Base-by-base conservation (phyloP, 2,113 vertebrate genomes). In the Oreochromis tanganicae region DNA sequence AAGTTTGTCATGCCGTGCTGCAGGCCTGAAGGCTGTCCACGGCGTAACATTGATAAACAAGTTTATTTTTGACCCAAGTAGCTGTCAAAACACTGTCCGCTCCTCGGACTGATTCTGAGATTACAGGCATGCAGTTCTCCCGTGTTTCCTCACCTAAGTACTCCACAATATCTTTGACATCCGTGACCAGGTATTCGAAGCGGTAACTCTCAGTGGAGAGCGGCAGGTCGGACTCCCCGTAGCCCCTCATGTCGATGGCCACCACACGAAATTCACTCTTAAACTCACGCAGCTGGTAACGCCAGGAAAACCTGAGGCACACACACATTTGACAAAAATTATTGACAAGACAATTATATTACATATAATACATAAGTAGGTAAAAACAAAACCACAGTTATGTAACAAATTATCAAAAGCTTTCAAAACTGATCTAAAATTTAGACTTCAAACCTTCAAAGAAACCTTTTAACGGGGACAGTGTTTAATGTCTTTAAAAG, bases 241-340 rank as follows among this genome's bases (percentile, higher is more conserved):
- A 99, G 84, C 98, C 98, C 91, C 98, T 97, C 96, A 99, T 97
- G 95, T 99, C 98, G 90, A 99, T 92, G 6, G 98, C 98, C 87
- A 99, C 98, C 92, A 99, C 98, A 82, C 99, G 97, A 94, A 98
- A 99, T 91, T 99, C 98, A 73, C 97, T 99, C 96, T 99, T 99
- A 91, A 99, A 99, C 96, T 99, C 99, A 5, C 98, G 97, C 87
- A 99, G 91, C 21, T 99, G 99, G 96, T 99, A 97, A 57, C 99
- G 98, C 99, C 99, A 99, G 19, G 98, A 99, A 92, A 98, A 99
- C 99, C 98, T 99, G 90, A 82, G 46, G 14, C 7, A 83, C 19
- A 92, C 3, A 81, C 52, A 83, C 1, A 43, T 34, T 19, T 13
- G 16, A 24, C 24, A 12, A 41, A 1, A n/a, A 75, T 50, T 73